Conservation (phyloP, 1,140 invertebrate genomes). For the Ceratina japonica region DNA sequence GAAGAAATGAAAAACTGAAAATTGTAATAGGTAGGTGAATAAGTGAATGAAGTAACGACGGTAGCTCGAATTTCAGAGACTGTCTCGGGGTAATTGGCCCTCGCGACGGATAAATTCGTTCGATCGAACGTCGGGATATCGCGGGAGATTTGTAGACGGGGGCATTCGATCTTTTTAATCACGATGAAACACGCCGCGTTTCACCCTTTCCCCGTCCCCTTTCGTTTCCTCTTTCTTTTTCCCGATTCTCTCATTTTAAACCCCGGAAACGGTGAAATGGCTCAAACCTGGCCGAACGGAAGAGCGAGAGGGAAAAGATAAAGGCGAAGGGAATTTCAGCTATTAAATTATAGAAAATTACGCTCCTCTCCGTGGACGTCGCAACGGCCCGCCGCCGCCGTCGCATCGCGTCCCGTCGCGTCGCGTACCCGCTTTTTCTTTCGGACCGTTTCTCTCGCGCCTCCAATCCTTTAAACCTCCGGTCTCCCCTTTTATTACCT, state of each 20-base stretch:
- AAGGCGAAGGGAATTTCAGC: constrained; percentile 50
- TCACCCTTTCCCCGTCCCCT: too few relatives aligned
- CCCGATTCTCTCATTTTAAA: not conserved
- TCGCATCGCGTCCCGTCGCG: constrained; percentile 11
- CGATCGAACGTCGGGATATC: constrained; percentile 7
- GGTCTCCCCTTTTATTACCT: constrained; percentile 53
- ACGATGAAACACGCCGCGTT: constrained; percentile 2
- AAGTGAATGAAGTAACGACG: not conserved
- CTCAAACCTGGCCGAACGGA: constrained; percentile 2
- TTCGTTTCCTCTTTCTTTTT: not conserved
- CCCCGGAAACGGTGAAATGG: not conserved
- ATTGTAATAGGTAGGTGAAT: too few relatives aligned
- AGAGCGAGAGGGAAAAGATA: not conserved
- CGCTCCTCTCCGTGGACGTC: constrained; percentile 10
- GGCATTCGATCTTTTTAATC: constrained; percentile 37
- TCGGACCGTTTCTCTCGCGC: constrained; percentile 32
- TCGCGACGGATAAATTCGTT: constrained; percentile 20
- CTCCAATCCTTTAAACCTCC: constrained; percentile 38
- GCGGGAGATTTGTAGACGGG: constrained; percentile 11
- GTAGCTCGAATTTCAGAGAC: not conserved
- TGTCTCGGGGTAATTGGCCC: not conserved
- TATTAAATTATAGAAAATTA: constrained; percentile 63
- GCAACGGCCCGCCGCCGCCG: too few relatives aligned
- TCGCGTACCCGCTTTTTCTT: constrained; percentile 40
- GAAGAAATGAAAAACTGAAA: too few relatives aligned